Evolutionary conservation across 2,113 vertebrate species (phyloP).

Genomic region (Apistogramma diplotaenia): DNA sequence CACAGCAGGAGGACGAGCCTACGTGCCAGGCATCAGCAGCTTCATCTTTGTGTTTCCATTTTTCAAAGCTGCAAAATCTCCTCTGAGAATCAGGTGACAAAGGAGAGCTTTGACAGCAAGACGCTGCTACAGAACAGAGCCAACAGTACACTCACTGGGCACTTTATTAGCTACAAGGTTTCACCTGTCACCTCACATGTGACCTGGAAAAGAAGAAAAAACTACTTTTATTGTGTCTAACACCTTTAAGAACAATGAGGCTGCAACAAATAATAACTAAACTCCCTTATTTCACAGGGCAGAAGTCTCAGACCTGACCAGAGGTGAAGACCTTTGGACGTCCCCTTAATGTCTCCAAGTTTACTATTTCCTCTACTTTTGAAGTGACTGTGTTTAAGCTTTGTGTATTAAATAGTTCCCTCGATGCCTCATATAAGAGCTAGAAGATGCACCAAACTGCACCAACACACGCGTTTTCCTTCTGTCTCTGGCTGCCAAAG

Average conservation of each 20-base stretch:
- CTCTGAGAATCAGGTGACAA: background rate
- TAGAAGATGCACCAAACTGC: too few relatives aligned
- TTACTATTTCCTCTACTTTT: background rate
- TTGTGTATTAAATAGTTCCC: background rate
- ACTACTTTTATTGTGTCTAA: too few relatives aligned
- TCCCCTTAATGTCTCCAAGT: background rate
- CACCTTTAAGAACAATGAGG: background rate
- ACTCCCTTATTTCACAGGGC: background rate
- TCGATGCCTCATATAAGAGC: background rate
- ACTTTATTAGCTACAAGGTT: too few relatives aligned
- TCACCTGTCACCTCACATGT: too few relatives aligned
- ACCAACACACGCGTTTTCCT: too few relatives aligned
- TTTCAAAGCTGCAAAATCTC: background rate
- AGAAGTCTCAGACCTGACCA: background rate
- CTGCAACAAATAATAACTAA: background rate
- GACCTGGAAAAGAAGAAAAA: too few relatives aligned
- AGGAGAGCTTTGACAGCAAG: background rate
- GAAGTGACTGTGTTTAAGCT: background rate
- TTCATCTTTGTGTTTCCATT: too few relatives aligned
- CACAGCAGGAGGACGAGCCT: too few relatives aligned
- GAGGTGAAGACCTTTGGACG: too few relatives aligned
- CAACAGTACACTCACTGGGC: background rate
- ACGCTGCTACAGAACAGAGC: background rate
- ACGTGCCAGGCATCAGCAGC: too few relatives aligned
- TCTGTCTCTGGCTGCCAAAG: background rate